Evolutionary conservation across 2,113 vertebrate species (phyloP).

Genomic region (Trematocara marginatum): DNA sequence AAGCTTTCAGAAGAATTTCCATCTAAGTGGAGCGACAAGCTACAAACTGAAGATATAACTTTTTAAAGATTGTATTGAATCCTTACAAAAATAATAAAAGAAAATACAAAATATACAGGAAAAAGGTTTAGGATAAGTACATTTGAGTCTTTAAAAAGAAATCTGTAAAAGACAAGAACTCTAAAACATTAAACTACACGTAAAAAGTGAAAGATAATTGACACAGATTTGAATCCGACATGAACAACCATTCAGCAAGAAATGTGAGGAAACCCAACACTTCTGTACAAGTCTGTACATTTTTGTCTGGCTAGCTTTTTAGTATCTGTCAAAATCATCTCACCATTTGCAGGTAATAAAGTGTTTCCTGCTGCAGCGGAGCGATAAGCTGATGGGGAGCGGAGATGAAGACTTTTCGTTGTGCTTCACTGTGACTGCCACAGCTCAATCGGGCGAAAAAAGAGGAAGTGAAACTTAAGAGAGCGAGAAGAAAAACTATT

Average conservation of each 20-base stretch:
- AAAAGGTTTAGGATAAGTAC: neutral
- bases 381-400: neutral
- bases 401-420: neutral
- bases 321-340: neutral
- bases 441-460: neutral
- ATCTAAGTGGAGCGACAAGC: neutral
- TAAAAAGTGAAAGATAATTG: neutral
- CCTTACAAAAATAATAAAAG: neutral
- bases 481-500: neutral
- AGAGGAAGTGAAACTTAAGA: slow-evolving; percentile 32
- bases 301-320: neutral
- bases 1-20: neutral
- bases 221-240: neutral
- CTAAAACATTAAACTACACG: neutral
- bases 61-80: neutral
- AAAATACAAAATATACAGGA: neutral
- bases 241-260: neutral
- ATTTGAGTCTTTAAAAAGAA: neutral
- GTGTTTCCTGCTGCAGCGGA: neutral
- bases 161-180: neutral
- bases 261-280: neutral
- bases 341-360: slow-evolving; percentile 28
- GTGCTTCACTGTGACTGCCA: neutral
- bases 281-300: neutral
- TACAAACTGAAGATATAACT: neutral